phyloP scores from a whole-genome alignment of 2,113 vertebrate species.

The Connochaetes taurinus region DNA sequence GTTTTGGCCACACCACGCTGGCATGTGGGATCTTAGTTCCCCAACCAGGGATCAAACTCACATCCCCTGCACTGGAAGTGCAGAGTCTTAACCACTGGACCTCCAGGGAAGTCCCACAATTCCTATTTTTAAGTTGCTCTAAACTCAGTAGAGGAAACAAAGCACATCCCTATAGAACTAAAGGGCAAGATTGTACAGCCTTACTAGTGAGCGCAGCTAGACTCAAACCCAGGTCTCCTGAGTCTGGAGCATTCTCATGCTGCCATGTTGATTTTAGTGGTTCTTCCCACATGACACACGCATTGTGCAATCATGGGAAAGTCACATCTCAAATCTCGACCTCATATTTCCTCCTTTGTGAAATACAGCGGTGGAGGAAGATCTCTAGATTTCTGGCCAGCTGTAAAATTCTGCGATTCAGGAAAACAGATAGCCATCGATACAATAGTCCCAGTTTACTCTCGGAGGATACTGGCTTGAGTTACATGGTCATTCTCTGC shows the following conservation, averaged over 20 bases:
- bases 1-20: not conserved
- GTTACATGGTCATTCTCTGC: not conserved
- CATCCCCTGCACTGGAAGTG: not conserved
- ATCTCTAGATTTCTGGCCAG: not conserved
- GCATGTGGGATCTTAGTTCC: not conserved
- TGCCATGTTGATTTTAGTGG: fast-evolving
- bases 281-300: not conserved
- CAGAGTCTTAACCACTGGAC: not conserved
- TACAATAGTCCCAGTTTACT: not conserved
- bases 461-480: not conserved
- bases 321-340: not conserved
- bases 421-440: not conserved
- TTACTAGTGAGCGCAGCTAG: not conserved
- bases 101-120: not conserved
- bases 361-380: not conserved
- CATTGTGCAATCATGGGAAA: not conserved
- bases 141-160: not conserved
- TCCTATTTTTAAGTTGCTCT: not conserved
- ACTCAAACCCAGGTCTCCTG: not conserved
- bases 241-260: not conserved
- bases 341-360: not conserved
- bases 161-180: not conserved
- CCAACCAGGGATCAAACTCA: not conserved
- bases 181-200: not conserved
- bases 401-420: not conserved